Evolutionary conservation across 2,888 invertebrate genomes (phyloP), one percentile per base, ranked within the genome.

Genomic region (Leucania comma): DNA sequence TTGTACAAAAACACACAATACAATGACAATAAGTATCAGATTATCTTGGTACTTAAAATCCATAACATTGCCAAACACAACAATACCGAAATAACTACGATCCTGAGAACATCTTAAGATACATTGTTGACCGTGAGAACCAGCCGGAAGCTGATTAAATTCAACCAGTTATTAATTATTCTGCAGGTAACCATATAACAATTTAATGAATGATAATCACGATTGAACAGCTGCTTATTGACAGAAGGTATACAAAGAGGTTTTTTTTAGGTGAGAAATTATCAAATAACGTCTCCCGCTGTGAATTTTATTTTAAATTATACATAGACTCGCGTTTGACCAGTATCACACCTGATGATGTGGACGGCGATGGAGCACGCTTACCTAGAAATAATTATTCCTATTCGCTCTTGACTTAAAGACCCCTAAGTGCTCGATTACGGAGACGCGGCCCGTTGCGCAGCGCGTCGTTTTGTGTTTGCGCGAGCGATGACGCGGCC

Each of bases 111-210:
- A 60, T 60, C 54, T 51, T 29, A 20, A 68, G 61, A 56, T 53
- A 76, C 62, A 51, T 46, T 68, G 62, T 60, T 78, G 78, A 63
- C 59, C 78, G 38, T 70, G 82, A 78, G 78, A 81, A 48, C n/a
- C 6, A 2, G 6, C 12, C 60, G 59, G 78, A 77, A 76, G 54
- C n/a, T 9, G 20, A 20, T 48, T 59, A 17, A 51, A 24, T 38
- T 17, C 29, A 35, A 51, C 22, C 50, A 46, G 58, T 59, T 51
- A 50, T 35, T 35, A 54, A 48, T 62, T 29, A n/a, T 46, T 29
- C n/a, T 12, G 20, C 12, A 42, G 29, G 48, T 26, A 22, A 38
- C 17, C 35, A 26, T 32, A 29, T 32, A 29, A 76, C 51, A 9
- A 51, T 48, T 53, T 32, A n/a, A 61, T 53, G 4, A n/a, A 35